These are phyloP conservation scores for Agelas oroides DNA, from an alignment of 37 sponge, comb jelly and placozoan species.

Conservation along the genomic window DNA sequence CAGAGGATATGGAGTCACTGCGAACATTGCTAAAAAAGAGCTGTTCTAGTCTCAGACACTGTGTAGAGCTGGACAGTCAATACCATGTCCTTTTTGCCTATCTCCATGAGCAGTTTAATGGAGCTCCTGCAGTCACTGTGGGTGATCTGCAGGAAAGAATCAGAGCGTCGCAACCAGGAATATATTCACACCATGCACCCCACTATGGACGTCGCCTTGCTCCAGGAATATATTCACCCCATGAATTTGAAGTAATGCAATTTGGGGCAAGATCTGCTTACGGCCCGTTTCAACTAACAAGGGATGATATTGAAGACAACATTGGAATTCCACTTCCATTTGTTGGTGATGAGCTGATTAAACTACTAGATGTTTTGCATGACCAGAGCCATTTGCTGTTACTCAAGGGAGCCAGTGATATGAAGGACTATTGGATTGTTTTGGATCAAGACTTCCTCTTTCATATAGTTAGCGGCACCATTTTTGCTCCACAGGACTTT, in stretches of 20 bases:
- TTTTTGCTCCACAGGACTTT: slow-evolving; percentile 25
- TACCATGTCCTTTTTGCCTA: neutral
- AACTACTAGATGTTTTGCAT: slow-evolving; percentile 2
- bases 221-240: too few relatives aligned
- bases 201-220: neutral
- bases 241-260: too few relatives aligned
- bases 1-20: neutral
- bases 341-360: neutral
- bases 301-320: too few relatives aligned
- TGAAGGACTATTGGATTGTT: slow-evolving; percentile 9
- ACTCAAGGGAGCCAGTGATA: neutral
- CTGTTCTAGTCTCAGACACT: neutral
- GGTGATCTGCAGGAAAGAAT: neutral
- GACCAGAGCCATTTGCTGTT: neutral
- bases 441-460: slow-evolving; percentile 6
- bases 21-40: neutral
- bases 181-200: too few relatives aligned
- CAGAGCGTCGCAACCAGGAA: neutral
- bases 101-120: neutral
- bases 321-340: neutral
- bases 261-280: too few relatives aligned
- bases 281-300: too few relatives aligned
- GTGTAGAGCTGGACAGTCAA: neutral
- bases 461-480: neutral
- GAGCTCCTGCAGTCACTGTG: neutral